Percentiles rank a stretch among this genome's conserved stretches.
These are phyloP conservation scores for Holocentrus rufus DNA, from an alignment of 2,797 vertebrate genomes.

Conservation along the genomic window DNA sequence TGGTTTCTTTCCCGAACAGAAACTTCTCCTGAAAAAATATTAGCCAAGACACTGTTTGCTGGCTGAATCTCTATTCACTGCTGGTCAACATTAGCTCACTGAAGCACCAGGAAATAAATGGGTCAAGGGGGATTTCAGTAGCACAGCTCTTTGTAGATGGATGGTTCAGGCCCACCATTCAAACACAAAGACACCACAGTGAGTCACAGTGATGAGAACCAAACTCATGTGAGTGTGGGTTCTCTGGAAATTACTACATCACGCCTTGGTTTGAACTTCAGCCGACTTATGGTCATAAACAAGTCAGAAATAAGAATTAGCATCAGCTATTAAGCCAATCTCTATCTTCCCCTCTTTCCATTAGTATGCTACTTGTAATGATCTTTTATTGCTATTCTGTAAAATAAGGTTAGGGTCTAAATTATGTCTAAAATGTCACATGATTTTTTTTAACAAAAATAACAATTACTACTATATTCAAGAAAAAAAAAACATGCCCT, in stretches of 20 bases:
- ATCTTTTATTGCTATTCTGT: background rate
- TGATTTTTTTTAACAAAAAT: background rate
- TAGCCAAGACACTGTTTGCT: background rate
- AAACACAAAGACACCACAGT: constrained; percentile 47
- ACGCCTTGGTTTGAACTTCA: constrained; percentile 15
- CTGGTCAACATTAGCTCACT: constrained; percentile 25
- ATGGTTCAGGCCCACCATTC: constrained; percentile 30
- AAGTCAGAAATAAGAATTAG: constrained; percentile 14
- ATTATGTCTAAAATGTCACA: background rate
- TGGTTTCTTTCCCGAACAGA: background rate
- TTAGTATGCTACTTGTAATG: background rate
- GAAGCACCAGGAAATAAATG: constrained; percentile 22
- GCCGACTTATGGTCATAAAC: constrained; percentile 5
- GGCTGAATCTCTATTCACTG: background rate
- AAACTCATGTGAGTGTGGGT: constrained; percentile 30
- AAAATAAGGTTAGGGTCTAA: too few relatives aligned
- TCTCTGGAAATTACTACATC: constrained; percentile 38
- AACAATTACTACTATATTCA: background rate
- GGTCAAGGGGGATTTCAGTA: constrained; percentile 24
- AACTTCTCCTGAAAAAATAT: constrained; percentile 1
- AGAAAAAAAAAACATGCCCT: too few relatives aligned
- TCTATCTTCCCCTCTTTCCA: background rate
- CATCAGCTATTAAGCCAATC: background rate
- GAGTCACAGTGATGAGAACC: constrained; percentile 48
- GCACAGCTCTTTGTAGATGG: constrained; percentile 35